phyloP scores from a whole-genome alignment of 2,113 vertebrate genomes.

The Aspiorhynchus laticeps region DNA sequence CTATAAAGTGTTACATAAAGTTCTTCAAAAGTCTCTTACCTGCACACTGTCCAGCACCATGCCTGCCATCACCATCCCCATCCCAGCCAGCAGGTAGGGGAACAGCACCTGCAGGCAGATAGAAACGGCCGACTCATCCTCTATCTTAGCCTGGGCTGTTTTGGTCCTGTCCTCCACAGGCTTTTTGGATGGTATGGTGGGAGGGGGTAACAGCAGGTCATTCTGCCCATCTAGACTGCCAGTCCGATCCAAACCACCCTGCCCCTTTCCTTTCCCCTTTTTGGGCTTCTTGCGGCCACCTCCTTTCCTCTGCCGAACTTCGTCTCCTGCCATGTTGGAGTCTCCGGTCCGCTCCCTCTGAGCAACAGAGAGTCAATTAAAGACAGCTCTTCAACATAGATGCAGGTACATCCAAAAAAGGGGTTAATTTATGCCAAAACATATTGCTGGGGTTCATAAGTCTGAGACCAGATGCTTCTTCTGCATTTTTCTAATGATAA shows the following conservation, averaged over 20 bases:
- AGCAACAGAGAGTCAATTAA: not conserved
- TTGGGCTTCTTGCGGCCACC: constrained; percentile 72
- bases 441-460: not conserved
- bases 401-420: not conserved
- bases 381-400: not conserved
- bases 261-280: constrained; percentile 74
- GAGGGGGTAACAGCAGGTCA: constrained; percentile 61
- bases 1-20: not conserved
- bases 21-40: constrained; percentile 72
- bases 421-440: not conserved
- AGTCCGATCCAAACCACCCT: constrained; percentile 55
- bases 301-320: constrained; percentile 82
- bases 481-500: not conserved
- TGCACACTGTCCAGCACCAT: constrained; percentile 89
- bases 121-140: constrained; percentile 79
- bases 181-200: constrained; percentile 63
- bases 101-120: constrained; percentile 87
- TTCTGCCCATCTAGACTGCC: constrained; percentile 65
- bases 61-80: constrained; percentile 94
- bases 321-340: constrained; percentile 82
- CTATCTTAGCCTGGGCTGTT: constrained; percentile 67
- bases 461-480: not conserved
- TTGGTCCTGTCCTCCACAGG: constrained; percentile 71
- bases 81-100: constrained; percentile 89
- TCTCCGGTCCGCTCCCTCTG: constrained; percentile 19